These are phyloP conservation scores for Carassius gibelio DNA, from an alignment of 2,113 vertebrate genomes.

Conservation along the genomic window DNA sequence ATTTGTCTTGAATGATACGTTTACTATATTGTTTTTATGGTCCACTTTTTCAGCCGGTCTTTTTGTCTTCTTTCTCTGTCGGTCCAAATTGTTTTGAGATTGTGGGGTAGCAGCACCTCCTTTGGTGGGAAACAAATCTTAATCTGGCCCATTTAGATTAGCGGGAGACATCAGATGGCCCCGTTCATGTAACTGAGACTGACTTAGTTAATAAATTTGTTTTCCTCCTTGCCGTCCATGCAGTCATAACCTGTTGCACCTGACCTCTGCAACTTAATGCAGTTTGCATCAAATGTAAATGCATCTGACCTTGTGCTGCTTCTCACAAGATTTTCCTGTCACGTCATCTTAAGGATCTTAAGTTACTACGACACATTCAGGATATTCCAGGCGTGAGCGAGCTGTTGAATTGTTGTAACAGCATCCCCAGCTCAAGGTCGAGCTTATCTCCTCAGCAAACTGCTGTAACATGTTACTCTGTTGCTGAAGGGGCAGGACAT, in stretches of 20 bases:
- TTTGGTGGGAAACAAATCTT: slow-evolving; percentile 68
- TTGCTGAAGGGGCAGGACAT: slow-evolving; percentile 67
- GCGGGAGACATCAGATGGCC: slow-evolving; percentile 74
- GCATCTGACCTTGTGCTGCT: slow-evolving; percentile 5
- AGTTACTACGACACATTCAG: slow-evolving; percentile 28
- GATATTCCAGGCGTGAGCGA: slow-evolving; percentile 15
- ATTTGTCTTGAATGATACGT: slow-evolving; percentile 34
- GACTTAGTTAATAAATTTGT: slow-evolving; percentile 51
- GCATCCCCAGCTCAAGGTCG: slow-evolving; percentile 64
- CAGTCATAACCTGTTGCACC: slow-evolving; percentile 27
- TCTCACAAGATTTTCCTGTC: neutral
- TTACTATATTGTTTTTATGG: neutral
- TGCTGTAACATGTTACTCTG: slow-evolving; percentile 60
- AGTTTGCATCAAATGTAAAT: slow-evolving; percentile 48
- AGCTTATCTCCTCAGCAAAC: slow-evolving; percentile 65
- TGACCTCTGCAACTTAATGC: slow-evolving; percentile 34
- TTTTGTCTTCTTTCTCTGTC: slow-evolving; percentile 12
- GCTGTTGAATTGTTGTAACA: slow-evolving; percentile 46
- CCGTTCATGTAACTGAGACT: slow-evolving; percentile 66
- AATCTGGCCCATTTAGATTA: slow-evolving; percentile 78
- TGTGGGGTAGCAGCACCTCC: slow-evolving; percentile 29
- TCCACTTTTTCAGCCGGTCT: neutral
- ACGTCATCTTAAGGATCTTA: slow-evolving; percentile 46
- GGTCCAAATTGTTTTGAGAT: neutral
- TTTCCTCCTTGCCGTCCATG: slow-evolving; percentile 7